These are phyloP conservation scores for Drosophila ercepeae DNA, from an alignment of 1,140 invertebrate genomes.

Conservation along the genomic window DNA sequence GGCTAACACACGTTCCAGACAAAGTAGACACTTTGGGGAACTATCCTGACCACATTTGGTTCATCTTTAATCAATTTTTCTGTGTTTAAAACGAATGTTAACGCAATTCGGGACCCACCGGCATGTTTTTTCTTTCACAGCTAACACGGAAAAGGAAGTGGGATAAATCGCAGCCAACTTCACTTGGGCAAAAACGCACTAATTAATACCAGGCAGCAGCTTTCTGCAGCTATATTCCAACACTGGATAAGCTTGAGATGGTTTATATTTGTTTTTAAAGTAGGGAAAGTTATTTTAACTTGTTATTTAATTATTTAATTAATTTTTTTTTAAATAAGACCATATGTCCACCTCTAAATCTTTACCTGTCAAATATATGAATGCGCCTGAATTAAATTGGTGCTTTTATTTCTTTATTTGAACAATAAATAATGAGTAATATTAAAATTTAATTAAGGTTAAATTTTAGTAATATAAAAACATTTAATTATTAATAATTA, in stretches of 20 bases:
- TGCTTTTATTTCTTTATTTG: too few species aligned
- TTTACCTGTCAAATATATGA: too few species aligned
- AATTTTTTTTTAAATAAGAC: too few species aligned
- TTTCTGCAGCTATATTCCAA: background rate
- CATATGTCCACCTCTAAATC: too few species aligned
- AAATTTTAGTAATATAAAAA: too few species aligned
- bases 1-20: conserved; percentile 14
- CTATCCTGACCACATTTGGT: conserved; percentile 22
- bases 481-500: too few species aligned
- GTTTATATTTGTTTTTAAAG: too few species aligned
- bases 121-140: conserved; percentile 84
- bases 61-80: conserved; percentile 32
- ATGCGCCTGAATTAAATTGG: too few species aligned
- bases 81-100: conserved; percentile 66
- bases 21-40: conserved; percentile 16
- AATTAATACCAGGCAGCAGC: conserved; percentile 23
- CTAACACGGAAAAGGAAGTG: conserved; percentile 84
- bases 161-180: conserved; percentile 74
- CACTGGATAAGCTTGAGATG: background rate
- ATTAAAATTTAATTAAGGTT: too few species aligned
- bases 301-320: background rate
- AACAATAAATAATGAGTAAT: too few species aligned
- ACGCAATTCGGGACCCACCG: conserved; percentile 77
- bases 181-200: conserved; percentile 30
- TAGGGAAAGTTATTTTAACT: background rate